Conservation (phyloP, 1,140 invertebrate genomes). For the Halesus radiatus region DNA sequence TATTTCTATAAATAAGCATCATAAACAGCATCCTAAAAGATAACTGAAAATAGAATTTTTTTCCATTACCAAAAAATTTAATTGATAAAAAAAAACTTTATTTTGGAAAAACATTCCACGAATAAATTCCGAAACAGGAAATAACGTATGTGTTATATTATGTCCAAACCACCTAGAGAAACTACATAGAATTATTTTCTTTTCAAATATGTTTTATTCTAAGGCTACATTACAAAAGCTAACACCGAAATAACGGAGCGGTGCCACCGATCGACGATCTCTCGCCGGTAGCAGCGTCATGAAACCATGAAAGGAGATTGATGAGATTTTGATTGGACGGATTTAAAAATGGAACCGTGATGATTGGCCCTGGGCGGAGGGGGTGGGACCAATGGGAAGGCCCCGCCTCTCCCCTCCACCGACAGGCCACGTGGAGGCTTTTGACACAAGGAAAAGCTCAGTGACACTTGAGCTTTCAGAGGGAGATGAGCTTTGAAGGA, state of each 20-base stretch:
- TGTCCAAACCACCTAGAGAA: background rate
- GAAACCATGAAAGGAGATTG: constrained; percentile 49
- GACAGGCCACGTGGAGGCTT: constrained; percentile 46
- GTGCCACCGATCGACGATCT: constrained; percentile 34
- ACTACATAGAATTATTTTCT: no score
- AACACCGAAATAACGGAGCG: constrained; percentile 28
- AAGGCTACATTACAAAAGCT: constrained; percentile 25
- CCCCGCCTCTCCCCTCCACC: constrained; percentile 45
- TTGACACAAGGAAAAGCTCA: constrained; percentile 37
- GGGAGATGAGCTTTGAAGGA: constrained; percentile 9
- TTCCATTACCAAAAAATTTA: no score
- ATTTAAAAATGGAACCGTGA: constrained; percentile 57
- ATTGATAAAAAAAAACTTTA: no score
- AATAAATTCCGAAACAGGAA: background rate
- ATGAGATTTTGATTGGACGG: constrained; percentile 56
- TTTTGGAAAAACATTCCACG: background rate
- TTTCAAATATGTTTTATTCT: no score
- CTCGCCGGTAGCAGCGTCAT: background rate
- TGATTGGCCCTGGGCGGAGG: constrained; percentile 53
- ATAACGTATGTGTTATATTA: background rate
- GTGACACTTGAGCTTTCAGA: constrained; percentile 4
- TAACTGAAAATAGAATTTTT: no score
- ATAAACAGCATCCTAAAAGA: no score
- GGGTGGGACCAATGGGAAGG: constrained; percentile 47
- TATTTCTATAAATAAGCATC: no score